Base-by-base conservation (phyloP, 1,140 invertebrate genomes). In the Psix sp. region DNA sequence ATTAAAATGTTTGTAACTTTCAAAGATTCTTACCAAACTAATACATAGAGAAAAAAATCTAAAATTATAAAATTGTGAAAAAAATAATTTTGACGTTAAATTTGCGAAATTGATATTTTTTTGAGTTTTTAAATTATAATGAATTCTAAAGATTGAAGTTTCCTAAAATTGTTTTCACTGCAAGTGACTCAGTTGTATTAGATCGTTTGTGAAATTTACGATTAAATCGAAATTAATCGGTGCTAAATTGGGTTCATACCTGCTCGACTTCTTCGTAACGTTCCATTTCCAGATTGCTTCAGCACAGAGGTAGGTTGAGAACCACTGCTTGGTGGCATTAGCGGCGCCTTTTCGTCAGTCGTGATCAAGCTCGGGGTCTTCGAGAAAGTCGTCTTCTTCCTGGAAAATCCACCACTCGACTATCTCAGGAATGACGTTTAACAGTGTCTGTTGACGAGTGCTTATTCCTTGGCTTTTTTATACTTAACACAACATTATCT, bases 381-480 rank as follows among this genome's bases (percentile, higher is more conserved):
- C 11, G 78, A 80, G 46, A 85, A 80, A n/a, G 79, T 82, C 14
- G 79, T 76, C 78, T 83, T 85, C 57, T 86, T 87, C 72, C 86
- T 87, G 74, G 39, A 75, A 80, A 76, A 73, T 39, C 59, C 74
- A 81, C 33, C 72, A 76, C 75, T 78, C 74, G 70, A 78, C 78
- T 79, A 80, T 66, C 57, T 80, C 68, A 81, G 75, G 57, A 75
- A 78, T 74, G 74, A 77, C 68, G 74, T 42, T 67, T 66, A 60
- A 65, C 48, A 63, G 54, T 49, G 52, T 54, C 11, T 40, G 45
- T 62, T 57, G 62, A 68, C 46, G 66, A 62, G 68, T 59, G 57
- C 59, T 65, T 46, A 42, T 31, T 51, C 46, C 65, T 26, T 51
- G 65, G 38, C 45, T 36, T 52, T 59, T 59, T 65, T 62, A 29